Evolutionary conservation across 2,797 vertebrate genomes (phyloP).

Genomic region (Hapalemur alaotrensis): DNA sequence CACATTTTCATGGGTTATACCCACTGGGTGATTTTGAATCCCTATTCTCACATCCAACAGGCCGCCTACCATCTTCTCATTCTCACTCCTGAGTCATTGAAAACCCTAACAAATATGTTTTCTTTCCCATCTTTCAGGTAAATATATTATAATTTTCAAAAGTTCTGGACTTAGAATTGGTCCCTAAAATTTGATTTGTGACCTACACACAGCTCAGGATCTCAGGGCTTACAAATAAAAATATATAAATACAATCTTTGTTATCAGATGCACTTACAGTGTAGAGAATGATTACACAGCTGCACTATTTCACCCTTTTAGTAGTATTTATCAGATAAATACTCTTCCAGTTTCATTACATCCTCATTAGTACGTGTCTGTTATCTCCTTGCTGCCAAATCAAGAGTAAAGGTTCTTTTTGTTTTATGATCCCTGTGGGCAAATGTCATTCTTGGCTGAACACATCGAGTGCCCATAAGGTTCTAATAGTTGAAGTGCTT

Average conservation of each 20-base stretch:
- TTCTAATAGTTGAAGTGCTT: conserved; percentile 74
- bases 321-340: conserved; percentile 34
- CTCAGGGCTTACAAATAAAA: background rate
- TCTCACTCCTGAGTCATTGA: background rate
- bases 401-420: conserved; percentile 74
- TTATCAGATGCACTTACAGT: background rate
- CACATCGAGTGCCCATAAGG: conserved; percentile 73
- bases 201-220: background rate
- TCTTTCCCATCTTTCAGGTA: background rate
- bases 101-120: background rate
- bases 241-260: background rate
- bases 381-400: conserved; percentile 64
- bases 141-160: conserved; percentile 1
- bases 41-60: background rate
- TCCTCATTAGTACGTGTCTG: conserved; percentile 51
- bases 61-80: background rate
- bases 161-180: background rate
- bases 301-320: background rate
- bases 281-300: background rate
- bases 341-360: conserved; percentile 45
- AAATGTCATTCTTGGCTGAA: conserved; percentile 78
- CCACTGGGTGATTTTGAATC: background rate
- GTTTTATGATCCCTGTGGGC: conserved; percentile 76
- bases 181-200: conserved; percentile 29
- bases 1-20: background rate